phyloP scores from a whole-genome alignment of 2,113 vertebrate species.

The Tragelaphus strepsiceros region DNA sequence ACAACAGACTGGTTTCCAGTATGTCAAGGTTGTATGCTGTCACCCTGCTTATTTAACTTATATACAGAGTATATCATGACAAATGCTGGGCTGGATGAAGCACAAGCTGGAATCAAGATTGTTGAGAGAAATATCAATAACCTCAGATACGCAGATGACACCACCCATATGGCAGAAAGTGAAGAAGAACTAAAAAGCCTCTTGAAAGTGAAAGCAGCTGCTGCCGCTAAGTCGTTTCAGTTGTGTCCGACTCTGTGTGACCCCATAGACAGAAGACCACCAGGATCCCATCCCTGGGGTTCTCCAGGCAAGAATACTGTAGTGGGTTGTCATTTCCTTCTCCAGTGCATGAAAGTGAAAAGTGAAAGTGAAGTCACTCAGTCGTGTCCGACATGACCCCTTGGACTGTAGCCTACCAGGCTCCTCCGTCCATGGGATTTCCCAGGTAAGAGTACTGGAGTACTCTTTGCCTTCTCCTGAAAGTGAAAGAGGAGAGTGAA shows the following conservation, averaged over 20 bases:
- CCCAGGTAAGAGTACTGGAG: too few species aligned
- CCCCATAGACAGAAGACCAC: too few species aligned
- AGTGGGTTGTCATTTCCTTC: too few species aligned
- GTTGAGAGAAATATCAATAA: neutral
- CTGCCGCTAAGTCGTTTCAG: too few species aligned
- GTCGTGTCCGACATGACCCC: too few species aligned
- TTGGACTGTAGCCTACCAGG: too few species aligned
- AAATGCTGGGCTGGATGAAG: neutral
- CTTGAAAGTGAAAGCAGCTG: neutral
- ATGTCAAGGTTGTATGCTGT: neutral
- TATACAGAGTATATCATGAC: neutral
- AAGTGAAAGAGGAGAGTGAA: neutral
- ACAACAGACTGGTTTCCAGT: neutral
- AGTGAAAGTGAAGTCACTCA: too few species aligned
- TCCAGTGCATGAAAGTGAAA: too few species aligned
- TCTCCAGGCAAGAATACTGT: too few species aligned
- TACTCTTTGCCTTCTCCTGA: neutral
- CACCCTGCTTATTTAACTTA: neutral
- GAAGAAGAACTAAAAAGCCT: neutral
- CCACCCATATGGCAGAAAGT: neutral
- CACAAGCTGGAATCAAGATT: neutral
- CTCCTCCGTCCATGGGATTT: fast-evolving
- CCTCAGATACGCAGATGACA: neutral
- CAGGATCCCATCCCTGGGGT: too few species aligned
- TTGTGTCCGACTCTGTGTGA: fast-evolving